These are phyloP conservation scores for Pachydiplax longipennis DNA, from an alignment of 2,888 invertebrate genomes.

Conservation along the genomic window DNA sequence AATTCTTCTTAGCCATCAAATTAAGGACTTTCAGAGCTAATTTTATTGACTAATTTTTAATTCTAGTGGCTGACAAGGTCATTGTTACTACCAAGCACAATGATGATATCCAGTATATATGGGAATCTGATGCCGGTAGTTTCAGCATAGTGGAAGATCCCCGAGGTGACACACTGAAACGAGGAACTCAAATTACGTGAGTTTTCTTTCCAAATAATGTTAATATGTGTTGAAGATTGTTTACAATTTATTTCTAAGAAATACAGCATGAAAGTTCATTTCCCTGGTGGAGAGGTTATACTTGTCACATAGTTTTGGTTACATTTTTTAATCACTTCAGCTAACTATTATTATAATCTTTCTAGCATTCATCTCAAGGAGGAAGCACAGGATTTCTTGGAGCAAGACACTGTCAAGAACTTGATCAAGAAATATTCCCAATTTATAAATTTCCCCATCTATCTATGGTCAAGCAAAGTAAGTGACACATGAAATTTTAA, in stretches of 20 bases:
- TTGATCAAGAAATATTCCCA: slow-evolving; percentile 98
- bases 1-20: too few species aligned
- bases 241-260: not conserved
- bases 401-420: slow-evolving; percentile 87
- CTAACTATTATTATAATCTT: not conserved
- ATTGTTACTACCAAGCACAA: slow-evolving; percentile 96
- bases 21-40: not conserved
- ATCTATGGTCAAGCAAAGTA: slow-evolving; percentile 84
- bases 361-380: slow-evolving; percentile 90
- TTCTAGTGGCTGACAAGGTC: slow-evolving; percentile 88
- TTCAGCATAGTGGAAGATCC: slow-evolving; percentile 94
- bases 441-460: slow-evolving; percentile 99
- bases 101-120: slow-evolving; percentile 92
- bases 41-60: not conserved
- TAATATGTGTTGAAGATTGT: not conserved
- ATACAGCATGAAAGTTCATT: not conserved
- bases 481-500: not conserved
- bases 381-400: slow-evolving; percentile 95
- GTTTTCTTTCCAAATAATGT: not conserved
- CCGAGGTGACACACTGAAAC: slow-evolving; percentile 86
- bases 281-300: not conserved
- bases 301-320: too few species aligned
- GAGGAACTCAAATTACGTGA: slow-evolving; percentile 87
- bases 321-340: not conserved
- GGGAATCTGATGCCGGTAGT: slow-evolving; percentile 94